phyloP scores from a whole-genome alignment of 2,113 vertebrate genomes.

The Rhynchomys soricoides region DNA sequence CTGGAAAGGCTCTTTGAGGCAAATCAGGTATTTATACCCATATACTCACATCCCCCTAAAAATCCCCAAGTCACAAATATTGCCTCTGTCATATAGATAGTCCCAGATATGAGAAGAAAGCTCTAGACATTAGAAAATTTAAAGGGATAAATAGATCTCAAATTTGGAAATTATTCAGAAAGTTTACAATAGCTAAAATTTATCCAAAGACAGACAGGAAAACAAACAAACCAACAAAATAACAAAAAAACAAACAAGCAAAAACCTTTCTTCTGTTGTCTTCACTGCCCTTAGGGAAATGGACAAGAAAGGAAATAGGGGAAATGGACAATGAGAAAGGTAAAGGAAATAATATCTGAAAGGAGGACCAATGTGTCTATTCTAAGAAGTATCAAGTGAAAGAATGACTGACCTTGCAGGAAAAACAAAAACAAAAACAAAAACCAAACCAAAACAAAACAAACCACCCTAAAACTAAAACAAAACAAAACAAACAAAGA shows the following conservation, averaged over 20 bases:
- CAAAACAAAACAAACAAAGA: too few relatives aligned
- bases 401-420: neutral
- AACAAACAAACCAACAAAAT: too few relatives aligned
- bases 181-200: neutral
- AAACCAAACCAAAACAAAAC: too few relatives aligned
- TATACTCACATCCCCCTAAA: neutral
- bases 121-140: neutral
- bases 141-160: neutral
- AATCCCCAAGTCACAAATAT: neutral
- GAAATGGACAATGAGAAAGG: neutral
- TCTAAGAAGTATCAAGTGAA: neutral
- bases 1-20: neutral
- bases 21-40: neutral
- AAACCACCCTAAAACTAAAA: too few relatives aligned
- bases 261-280: neutral
- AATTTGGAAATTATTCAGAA: neutral
- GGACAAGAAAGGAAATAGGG: neutral
- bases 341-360: neutral
- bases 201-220: neutral
- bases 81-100: neutral
- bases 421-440: neutral
- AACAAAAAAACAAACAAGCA: too few relatives aligned
- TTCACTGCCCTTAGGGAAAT: neutral
- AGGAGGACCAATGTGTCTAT: neutral
- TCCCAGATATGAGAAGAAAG: neutral